A percentile compares a stretch with the other conserved stretches of the same genome.
Evolutionary conservation across 1,140 invertebrate genomes (phyloP).

Genomic region (Druon quercuslanigerum): DNA sequence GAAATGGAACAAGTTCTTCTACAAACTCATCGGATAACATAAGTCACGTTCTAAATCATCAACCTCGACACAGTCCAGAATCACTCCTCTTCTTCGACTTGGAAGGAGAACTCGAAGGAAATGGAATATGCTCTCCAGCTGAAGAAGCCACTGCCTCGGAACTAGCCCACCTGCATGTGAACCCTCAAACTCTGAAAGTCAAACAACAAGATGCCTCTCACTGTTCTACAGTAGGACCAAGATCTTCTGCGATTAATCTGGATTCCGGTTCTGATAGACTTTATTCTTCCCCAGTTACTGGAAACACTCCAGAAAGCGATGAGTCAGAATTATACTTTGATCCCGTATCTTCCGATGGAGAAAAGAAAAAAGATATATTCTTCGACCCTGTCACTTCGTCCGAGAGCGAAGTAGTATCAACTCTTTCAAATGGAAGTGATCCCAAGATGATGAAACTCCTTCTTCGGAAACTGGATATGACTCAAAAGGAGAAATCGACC

Average conservation of each 20-base stretch:
- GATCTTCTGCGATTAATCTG: constrained; percentile 65
- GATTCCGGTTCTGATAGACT: constrained; percentile 76
- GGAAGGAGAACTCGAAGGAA: constrained; percentile 78
- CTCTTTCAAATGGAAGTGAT: constrained; percentile 38
- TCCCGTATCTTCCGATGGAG: constrained; percentile 68
- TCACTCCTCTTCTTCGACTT: constrained; percentile 78
- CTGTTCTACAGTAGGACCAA: constrained; percentile 62
- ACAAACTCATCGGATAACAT: constrained; percentile 36
- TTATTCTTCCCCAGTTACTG: constrained; percentile 64
- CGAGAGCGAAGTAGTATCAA: constrained; percentile 55
- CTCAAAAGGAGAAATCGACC: constrained; percentile 22
- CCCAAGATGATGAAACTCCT: neutral
- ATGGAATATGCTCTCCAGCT: constrained; percentile 79
- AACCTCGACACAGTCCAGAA: constrained; percentile 72
- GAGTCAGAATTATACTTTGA: constrained; percentile 78
- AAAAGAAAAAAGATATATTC: constrained; percentile 59
- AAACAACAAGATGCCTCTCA: constrained; percentile 56
- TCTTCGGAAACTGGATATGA: constrained; percentile 14
- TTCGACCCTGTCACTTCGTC: constrained; percentile 62
- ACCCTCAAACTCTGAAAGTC: constrained; percentile 46
- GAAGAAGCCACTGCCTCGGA: constrained; percentile 77
- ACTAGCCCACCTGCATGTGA: constrained; percentile 51
- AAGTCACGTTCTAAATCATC: constrained; percentile 59
- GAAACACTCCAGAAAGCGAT: constrained; percentile 67
- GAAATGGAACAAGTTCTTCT: constrained; percentile 69